phyloP scores from a whole-genome alignment of 1,140 invertebrate genomes.

The Helicoverpa armigera region DNA sequence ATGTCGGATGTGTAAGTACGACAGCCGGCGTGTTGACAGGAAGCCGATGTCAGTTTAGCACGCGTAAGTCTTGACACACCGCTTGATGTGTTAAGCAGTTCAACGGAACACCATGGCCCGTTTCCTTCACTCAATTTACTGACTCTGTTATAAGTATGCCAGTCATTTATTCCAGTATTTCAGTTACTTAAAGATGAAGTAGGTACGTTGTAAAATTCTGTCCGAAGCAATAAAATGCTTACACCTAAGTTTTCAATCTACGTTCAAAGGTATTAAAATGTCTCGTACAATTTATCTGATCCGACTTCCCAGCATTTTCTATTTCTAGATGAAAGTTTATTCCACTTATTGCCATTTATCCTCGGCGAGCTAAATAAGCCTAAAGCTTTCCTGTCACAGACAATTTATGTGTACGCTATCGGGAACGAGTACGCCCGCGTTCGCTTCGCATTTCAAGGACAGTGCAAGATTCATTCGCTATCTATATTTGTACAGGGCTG shows the following conservation, averaged over 20 bases:
- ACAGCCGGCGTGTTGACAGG: constrained; percentile 36
- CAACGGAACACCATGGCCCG: constrained; percentile 11
- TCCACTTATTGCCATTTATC: constrained; percentile 43
- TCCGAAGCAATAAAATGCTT: background rate
- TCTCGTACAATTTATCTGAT: constrained; percentile 29
- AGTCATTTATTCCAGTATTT: background rate
- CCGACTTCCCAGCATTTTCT: constrained; percentile 19
- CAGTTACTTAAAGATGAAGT: no score
- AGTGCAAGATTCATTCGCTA: constrained; percentile 26
- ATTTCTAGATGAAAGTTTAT: constrained; percentile 44
- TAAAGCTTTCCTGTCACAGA: constrained; percentile 40
- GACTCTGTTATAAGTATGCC: no score
- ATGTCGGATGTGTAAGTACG: constrained; percentile 40
- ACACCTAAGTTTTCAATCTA: background rate
- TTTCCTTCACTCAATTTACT: constrained; percentile 23
- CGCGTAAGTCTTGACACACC: constrained; percentile 8
- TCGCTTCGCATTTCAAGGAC: constrained; percentile 32
- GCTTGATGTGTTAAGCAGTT: constrained; percentile 26
- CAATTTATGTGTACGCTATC: constrained; percentile 43
- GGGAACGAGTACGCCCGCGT: constrained; percentile 34
- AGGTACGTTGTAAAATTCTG: background rate
- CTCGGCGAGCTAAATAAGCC: constrained; percentile 36
- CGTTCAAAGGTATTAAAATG: constrained; percentile 8
- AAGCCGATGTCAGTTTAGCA: constrained; percentile 19
- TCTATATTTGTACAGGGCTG: constrained; percentile 26